phyloP scores from a whole-genome alignment of 64 coral and sea anemone species.

The Pachyseris speciosa region DNA sequence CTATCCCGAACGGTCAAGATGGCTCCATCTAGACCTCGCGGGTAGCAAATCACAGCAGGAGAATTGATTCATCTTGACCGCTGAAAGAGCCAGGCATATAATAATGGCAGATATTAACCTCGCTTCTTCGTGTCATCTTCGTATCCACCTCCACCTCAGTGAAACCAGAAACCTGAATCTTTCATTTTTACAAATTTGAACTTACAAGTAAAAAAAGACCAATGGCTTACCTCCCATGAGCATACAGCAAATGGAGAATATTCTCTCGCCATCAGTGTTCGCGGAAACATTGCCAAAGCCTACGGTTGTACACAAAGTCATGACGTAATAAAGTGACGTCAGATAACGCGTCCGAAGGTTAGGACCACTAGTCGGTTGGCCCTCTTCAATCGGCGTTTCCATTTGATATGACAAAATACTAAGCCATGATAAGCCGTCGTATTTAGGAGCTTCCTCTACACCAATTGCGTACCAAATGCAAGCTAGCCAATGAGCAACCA shows the following conservation, averaged over 20 bases:
- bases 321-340: constrained; percentile 98
- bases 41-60: too few species aligned
- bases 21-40: too few species aligned
- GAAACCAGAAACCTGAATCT: too few species aligned
- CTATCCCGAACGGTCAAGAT: too few species aligned
- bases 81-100: too few species aligned
- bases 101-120: too few species aligned
- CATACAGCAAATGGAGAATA: constrained; percentile 96
- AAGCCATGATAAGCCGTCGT: constrained; percentile 70
- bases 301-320: constrained; percentile 93
- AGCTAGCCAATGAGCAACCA: constrained; percentile 98
- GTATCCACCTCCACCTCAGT: too few species aligned
- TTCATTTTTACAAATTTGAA: not conserved
- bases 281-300: constrained; percentile 92
- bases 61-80: too few species aligned
- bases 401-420: constrained; percentile 46
- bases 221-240: constrained; percentile 85
- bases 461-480: constrained; percentile 97
- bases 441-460: constrained; percentile 20
- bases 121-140: too few species aligned
- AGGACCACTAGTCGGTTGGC: constrained; percentile 32
- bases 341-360: constrained; percentile 76
- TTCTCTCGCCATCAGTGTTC: constrained; percentile 82
- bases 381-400: not conserved
- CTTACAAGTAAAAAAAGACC: not conserved